Percentiles rank a stretch among this genome's conserved stretches.
These are phyloP conservation scores for Lamellibrachia satsuma DNA, from an alignment of 2,888 invertebrate genomes.

Conservation along the genomic window DNA sequence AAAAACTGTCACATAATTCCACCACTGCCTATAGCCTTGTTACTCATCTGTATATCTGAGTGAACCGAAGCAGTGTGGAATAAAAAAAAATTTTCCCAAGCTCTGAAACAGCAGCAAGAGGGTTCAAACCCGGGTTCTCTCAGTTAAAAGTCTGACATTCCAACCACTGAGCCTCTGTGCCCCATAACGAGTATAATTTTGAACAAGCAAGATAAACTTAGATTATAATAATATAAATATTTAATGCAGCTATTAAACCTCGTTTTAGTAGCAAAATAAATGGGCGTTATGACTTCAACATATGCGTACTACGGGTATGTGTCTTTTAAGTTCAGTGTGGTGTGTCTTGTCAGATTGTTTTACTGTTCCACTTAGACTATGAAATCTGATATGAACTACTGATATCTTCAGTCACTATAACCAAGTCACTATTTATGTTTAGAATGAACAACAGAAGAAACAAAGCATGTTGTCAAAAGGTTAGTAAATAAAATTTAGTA, in stretches of 20 bases:
- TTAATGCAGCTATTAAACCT: background rate
- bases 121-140: too few species aligned
- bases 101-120: too few species aligned
- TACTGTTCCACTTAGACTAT: background rate
- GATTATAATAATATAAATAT: background rate
- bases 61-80: too few species aligned
- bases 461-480: slow-evolving; percentile 61
- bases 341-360: background rate
- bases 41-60: too few species aligned
- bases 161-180: background rate
- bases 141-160: too few species aligned
- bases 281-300: background rate
- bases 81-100: too few species aligned
- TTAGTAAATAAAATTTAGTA: slow-evolving; percentile 38
- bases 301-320: background rate
- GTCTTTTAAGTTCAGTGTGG: background rate
- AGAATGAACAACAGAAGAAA: slow-evolving; percentile 42
- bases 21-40: too few species aligned
- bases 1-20: too few species aligned
- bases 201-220: background rate
- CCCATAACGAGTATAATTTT: background rate
- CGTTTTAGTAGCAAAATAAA: background rate
- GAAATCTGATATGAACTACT: background rate
- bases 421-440: background rate
- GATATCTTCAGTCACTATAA: background rate